These are phyloP conservation scores for Falco biarmicus DNA, from an alignment of 2,797 vertebrate species.

Conservation along the genomic window DNA sequence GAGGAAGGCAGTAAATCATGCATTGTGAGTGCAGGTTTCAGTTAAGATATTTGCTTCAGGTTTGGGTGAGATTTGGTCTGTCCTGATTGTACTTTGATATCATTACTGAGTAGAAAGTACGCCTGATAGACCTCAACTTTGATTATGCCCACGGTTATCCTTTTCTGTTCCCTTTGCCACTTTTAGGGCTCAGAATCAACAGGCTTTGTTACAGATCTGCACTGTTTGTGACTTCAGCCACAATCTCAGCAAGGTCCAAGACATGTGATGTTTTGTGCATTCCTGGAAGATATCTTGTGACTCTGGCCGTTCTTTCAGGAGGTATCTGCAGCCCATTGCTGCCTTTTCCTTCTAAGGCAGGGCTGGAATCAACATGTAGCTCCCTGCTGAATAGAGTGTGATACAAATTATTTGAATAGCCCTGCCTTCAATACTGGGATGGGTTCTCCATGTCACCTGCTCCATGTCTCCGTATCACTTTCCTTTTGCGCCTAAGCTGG, in stretches of 20 bases:
- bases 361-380: neutral
- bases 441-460: neutral
- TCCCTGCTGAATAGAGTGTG: neutral
- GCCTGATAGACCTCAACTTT: neutral
- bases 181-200: neutral
- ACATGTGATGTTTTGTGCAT: constrained; percentile 65
- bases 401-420: neutral
- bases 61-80: neutral
- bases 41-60: neutral
- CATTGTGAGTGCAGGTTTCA: neutral
- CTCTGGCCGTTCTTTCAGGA: constrained; percentile 12
- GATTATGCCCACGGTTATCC: neutral
- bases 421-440: neutral
- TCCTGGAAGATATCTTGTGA: constrained; percentile 50
- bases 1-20: neutral
- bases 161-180: neutral
- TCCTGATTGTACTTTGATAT: neutral
- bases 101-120: neutral
- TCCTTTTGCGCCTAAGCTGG: neutral
- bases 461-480: neutral
- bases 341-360: neutral
- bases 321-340: neutral
- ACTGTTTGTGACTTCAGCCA: constrained; percentile 6
- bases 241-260: constrained; percentile 5
- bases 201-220: neutral